A percentile compares a stretch with the other conserved stretches of the same genome.
Conservation (phyloP, 2,888 invertebrate genomes). For the Trichopoda pennipes region DNA sequence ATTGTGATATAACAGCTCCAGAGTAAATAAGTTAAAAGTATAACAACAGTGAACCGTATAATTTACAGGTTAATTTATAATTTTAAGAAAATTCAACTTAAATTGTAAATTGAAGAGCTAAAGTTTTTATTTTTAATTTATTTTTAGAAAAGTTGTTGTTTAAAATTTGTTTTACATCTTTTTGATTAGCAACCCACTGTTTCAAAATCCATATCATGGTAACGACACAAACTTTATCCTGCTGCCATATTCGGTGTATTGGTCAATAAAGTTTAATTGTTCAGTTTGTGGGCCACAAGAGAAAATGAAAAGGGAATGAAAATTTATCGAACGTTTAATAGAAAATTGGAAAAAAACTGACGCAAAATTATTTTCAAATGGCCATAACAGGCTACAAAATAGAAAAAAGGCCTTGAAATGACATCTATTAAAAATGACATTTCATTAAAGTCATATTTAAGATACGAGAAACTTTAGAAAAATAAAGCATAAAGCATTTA, state of each 20-base stretch:
- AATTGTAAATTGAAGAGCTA: background rate
- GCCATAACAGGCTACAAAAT: constrained; percentile 3
- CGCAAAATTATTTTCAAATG: constrained; percentile 46
- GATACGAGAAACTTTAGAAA: no score
- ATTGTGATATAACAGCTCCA: background rate
- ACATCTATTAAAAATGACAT: background rate
- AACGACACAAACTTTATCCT: constrained; percentile 36
- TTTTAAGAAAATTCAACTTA: background rate
- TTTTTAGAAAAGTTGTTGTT: background rate
- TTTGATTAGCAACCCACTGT: constrained; percentile 23
- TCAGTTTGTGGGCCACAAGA: constrained; percentile 1
- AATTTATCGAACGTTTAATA: constrained; percentile 14
- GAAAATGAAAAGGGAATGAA: background rate
- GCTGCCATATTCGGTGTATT: constrained; percentile 34
- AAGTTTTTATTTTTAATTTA: background rate
- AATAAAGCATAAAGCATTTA: no score
- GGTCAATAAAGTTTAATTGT: constrained; percentile 55
- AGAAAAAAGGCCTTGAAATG: constrained; percentile 1
- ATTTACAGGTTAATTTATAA: background rate
- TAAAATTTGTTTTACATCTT: background rate
- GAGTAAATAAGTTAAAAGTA: background rate
- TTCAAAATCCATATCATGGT: constrained; percentile 30
- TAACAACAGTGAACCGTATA: background rate
- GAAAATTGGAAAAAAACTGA: background rate
- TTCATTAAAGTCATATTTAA: no score